Evolutionary conservation across 2,113 vertebrate genomes (phyloP).

Genomic region (Anarrhichthys ocellatus): DNA sequence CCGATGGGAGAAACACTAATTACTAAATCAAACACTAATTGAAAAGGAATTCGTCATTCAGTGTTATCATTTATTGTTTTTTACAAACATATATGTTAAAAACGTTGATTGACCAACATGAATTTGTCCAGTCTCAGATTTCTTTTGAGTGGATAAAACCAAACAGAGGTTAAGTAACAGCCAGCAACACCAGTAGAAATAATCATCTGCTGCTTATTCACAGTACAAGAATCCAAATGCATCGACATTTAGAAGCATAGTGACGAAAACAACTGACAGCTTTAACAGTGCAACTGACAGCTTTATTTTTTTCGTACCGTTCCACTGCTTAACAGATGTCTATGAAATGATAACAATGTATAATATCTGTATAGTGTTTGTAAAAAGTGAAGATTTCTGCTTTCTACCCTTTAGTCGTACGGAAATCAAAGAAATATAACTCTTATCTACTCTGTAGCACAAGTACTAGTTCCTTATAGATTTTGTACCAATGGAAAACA

Average conservation of each 20-base stretch:
- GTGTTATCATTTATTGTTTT: background rate
- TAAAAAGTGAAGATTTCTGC: constrained; percentile 61
- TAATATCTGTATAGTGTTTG: constrained; percentile 69
- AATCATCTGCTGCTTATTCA: background rate
- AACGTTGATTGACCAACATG: background rate
- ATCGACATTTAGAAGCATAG: background rate
- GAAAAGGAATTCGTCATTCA: background rate
- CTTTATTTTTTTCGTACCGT: constrained; percentile 68
- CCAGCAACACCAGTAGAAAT: background rate
- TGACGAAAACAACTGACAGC: constrained; percentile 54
- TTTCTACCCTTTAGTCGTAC: constrained; percentile 70
- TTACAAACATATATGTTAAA: background rate
- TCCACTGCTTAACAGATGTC: constrained; percentile 61
- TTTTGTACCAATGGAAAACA: constrained; percentile 72
- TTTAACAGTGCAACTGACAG: constrained; percentile 65
- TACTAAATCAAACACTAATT: background rate
- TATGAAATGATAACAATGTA: constrained; percentile 50
- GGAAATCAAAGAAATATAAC: constrained; percentile 37
- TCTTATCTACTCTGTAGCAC: constrained; percentile 72
- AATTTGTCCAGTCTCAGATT: background rate
- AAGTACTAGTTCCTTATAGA: constrained; percentile 63
- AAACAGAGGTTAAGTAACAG: background rate
- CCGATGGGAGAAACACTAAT: background rate
- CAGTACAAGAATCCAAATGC: constrained; percentile 6
- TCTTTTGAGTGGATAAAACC: background rate